Evolutionary conservation across 2,797 vertebrate species (phyloP).

Genomic region (Bradypus variegatus): DNA sequence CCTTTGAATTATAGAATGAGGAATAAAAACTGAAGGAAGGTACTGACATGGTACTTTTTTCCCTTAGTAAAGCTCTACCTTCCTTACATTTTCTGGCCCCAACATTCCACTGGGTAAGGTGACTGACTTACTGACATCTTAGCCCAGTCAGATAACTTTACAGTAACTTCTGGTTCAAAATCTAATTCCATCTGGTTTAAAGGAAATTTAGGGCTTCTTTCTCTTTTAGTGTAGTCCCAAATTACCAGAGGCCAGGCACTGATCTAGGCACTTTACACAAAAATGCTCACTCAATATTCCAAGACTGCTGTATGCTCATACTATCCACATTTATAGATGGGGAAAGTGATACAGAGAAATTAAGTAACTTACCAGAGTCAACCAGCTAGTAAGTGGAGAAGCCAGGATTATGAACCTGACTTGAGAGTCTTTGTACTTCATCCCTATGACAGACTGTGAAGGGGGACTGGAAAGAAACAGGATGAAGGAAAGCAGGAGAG

Average conservation of each 20-base stretch:
- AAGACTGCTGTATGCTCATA: background rate
- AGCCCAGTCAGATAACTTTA: background rate
- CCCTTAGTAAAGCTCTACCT: background rate
- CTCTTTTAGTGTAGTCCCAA: background rate
- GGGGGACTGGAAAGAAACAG: background rate
- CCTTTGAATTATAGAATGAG: background rate
- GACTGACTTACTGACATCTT: background rate
- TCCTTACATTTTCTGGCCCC: background rate
- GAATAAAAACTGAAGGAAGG: background rate
- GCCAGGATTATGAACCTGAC: background rate
- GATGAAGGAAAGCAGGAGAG: background rate
- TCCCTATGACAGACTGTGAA: background rate
- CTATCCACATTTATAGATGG: background rate
- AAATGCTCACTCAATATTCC: background rate
- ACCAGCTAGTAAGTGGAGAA: background rate
- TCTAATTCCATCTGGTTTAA: background rate
- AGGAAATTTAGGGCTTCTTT: background rate
- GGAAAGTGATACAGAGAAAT: background rate
- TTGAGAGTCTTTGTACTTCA: background rate
- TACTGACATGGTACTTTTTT: background rate
- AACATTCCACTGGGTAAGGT: background rate
- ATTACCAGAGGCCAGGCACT: background rate
- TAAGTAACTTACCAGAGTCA: background rate
- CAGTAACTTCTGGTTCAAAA: background rate
- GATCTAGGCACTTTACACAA: background rate